Evolutionary conservation across 53 echinoderm and acorn worm species (phyloP).

Genomic region (Pentamera pediparva): DNA sequence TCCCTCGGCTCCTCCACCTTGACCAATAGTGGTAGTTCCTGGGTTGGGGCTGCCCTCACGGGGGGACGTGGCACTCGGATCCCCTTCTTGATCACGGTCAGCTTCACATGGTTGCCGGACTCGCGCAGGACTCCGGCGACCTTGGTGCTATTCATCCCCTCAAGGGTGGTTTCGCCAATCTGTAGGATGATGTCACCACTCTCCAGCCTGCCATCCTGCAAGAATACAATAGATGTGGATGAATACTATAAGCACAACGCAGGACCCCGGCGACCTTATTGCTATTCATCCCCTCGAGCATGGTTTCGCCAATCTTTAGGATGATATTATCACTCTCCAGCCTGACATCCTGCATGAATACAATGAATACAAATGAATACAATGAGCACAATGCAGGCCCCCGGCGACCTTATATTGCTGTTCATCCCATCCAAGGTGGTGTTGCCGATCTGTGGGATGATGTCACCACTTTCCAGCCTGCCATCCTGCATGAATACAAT

Average conservation of each 20-base stretch:
- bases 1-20: conserved; percentile 25
- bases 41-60: conserved; percentile 6
- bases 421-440: conserved; percentile 77
- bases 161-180: conserved; percentile 82
- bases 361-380: no score
- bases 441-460: conserved; percentile 83
- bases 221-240: no score
- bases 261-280: conserved; percentile 85
- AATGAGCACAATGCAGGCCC: no score
- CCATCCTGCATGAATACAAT: conserved; percentile 58
- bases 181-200: conserved; percentile 94
- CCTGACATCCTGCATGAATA: conserved; percentile 61
- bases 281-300: conserved; percentile 85
- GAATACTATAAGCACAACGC: no score
- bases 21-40: conserved; percentile 15
- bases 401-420: conserved; percentile 80
- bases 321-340: conserved; percentile 92
- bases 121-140: conserved; percentile 83
- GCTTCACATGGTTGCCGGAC: conserved; percentile 72
- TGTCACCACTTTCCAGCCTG: conserved; percentile 78
- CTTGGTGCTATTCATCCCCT: conserved; percentile 90
- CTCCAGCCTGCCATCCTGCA: conserved; percentile 81
- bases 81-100: conserved; percentile 68
- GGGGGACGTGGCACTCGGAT: conserved; percentile 39
- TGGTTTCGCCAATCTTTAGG: conserved; percentile 83